A percentile compares a stretch with the other conserved stretches of the same genome.
phyloP scores from a whole-genome alignment of 2,888 invertebrate species.

The Acanthosepion pharaonis region DNA sequence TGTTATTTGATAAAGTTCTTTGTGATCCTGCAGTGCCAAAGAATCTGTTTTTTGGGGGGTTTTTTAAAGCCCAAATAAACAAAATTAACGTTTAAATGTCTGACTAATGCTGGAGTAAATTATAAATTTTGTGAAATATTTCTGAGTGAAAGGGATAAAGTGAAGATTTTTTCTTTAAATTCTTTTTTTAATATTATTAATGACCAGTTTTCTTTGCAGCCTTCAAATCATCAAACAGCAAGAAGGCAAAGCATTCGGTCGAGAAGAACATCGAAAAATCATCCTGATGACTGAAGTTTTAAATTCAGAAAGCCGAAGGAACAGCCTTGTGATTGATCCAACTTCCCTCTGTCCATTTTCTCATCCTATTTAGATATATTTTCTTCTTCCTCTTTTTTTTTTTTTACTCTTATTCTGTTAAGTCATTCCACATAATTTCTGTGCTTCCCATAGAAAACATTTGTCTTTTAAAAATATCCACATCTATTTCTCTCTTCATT shows the following conservation, averaged over 20 bases:
- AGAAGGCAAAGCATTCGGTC: background rate
- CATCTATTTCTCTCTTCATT: too few relatives aligned
- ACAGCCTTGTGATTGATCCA: background rate
- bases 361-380: background rate
- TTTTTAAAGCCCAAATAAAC: too few relatives aligned
- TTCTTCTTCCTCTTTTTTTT: background rate
- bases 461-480: too few relatives aligned
- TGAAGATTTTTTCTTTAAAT: too few relatives aligned
- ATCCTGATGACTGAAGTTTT: background rate
- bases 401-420: background rate
- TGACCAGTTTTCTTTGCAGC: background rate
- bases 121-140: too few relatives aligned
- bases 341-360: background rate
- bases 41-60: too few relatives aligned
- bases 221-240: background rate
- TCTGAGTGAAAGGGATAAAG: too few relatives aligned
- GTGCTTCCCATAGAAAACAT: background rate
- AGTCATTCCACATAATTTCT: background rate
- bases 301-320: background rate
- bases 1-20: too few relatives aligned
- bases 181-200: background rate
- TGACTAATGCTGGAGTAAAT: too few relatives aligned
- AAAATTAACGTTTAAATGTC: too few relatives aligned
- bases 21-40: too few relatives aligned
- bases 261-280: background rate